Evolutionary conservation across 2,888 invertebrate species (phyloP).

Genomic region (Xestobium rufovillosum): DNA sequence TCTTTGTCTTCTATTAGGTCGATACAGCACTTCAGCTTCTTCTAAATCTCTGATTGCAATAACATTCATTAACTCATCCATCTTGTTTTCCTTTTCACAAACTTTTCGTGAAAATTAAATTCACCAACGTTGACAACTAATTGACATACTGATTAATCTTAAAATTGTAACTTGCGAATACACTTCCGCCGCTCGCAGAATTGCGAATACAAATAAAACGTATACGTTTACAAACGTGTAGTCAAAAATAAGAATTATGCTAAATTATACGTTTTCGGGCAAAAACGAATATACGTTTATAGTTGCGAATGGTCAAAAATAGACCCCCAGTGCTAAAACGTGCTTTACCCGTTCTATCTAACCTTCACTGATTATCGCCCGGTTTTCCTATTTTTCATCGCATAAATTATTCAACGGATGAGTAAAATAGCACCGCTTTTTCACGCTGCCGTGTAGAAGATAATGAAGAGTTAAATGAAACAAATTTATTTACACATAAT

Average conservation of each 20-base stretch:
- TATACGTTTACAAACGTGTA: background rate
- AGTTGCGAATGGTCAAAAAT: slow-evolving; percentile 3
- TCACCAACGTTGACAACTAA: background rate
- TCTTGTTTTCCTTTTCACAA: no score
- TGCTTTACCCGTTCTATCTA: no score
- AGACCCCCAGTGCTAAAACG: background rate
- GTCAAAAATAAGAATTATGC: background rate
- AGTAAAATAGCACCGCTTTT: no score
- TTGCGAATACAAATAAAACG: slow-evolving; percentile 1
- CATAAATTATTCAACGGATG: no score
- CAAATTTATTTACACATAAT: no score
- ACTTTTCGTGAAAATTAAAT: slow-evolving; percentile 1
- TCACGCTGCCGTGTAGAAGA: no score
- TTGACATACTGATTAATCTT: no score
- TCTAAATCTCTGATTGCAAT: background rate
- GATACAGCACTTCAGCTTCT: background rate
- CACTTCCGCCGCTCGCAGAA: background rate
- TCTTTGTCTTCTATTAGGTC: background rate
- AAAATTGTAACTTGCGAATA: background rate
- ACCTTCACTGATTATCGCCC: no score
- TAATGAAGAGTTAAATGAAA: no score
- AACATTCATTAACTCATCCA: background rate
- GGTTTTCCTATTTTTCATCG: no score
- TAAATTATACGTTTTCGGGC: background rate
- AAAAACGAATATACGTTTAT: background rate